Percentiles rank a stretch among this genome's conserved stretches.
Conservation (phyloP, 2,113 vertebrate genomes). For the Marmota flaviventris region DNA sequence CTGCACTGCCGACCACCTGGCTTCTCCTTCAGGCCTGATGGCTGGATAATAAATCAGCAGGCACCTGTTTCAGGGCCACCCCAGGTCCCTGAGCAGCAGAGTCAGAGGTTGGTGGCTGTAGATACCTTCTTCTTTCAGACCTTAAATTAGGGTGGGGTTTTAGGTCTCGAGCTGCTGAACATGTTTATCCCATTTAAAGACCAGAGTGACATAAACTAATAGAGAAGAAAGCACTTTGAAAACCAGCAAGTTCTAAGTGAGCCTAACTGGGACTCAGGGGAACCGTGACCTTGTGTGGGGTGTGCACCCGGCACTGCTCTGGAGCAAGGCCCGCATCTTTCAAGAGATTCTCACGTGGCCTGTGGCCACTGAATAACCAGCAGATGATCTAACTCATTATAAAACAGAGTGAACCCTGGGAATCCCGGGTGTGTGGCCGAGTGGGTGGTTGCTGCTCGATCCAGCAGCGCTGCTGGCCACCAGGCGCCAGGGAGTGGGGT, state of each 20-base stretch:
- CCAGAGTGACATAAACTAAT: background rate
- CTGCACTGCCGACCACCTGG: accelerated
- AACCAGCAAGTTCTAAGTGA: background rate
- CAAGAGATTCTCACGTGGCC: background rate
- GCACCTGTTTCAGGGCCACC: accelerated
- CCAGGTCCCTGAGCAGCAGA: accelerated
- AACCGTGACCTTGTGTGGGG: no score
- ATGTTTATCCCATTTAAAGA: background rate
- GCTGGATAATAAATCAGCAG: accelerated
- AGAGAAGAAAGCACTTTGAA: background rate
- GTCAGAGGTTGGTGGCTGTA: background rate
- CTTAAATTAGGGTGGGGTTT: background rate
- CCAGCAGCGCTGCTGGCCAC: no score
- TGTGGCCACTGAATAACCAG: background rate
- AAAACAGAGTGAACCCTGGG: background rate
- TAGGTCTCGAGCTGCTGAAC: background rate
- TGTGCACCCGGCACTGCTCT: accelerated
- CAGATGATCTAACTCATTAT: background rate
- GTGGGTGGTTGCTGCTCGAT: no score
- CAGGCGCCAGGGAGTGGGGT: no score
- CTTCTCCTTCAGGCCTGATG: no score
- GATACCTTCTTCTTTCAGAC: background rate
- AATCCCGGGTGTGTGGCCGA: accelerated
- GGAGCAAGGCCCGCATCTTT: background rate
- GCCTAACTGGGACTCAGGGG: accelerated